Conservation (phyloP, 1,140 invertebrate species). For the Holcopasites calliopsidis region DNA sequence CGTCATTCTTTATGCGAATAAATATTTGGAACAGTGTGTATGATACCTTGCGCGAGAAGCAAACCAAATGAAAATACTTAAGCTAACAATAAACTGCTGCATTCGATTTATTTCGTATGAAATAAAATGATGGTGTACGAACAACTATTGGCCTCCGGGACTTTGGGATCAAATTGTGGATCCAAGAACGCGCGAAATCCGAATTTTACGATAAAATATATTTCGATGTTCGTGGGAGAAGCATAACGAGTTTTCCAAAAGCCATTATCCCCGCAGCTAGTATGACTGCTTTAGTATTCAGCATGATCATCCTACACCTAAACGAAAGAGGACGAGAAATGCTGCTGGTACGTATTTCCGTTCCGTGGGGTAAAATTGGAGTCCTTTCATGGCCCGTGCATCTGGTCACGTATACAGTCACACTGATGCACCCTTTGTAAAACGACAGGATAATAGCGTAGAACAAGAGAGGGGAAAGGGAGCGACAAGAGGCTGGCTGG, state of each 20-base stretch:
- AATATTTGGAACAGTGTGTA: not conserved
- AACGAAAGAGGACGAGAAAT: not conserved
- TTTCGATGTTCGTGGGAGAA: not conserved
- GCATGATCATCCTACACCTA: not conserved
- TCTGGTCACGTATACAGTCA: conserved; percentile 34
- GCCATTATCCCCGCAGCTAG: not conserved
- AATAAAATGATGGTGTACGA: too few species aligned
- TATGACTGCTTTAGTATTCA: not conserved
- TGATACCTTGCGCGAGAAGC: not conserved
- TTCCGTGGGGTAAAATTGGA: conserved; percentile 10
- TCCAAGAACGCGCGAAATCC: too few species aligned
- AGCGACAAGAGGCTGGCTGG: not conserved
- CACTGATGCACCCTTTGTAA: not conserved
- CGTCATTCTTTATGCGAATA: not conserved
- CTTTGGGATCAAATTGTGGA: too few species aligned
- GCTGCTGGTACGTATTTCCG: conserved; percentile 34
- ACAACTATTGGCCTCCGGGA: too few species aligned
- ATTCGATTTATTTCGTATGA: too few species aligned
- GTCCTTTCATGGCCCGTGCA: conserved; percentile 27
- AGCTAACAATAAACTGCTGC: not conserved
- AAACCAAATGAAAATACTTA: not conserved
- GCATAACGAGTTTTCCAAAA: not conserved
- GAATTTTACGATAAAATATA: too few species aligned
- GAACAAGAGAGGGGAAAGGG: not conserved
- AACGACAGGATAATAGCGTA: not conserved